phyloP scores from a whole-genome alignment of 1,140 invertebrate genomes.

The Heliconius eleuchia region DNA sequence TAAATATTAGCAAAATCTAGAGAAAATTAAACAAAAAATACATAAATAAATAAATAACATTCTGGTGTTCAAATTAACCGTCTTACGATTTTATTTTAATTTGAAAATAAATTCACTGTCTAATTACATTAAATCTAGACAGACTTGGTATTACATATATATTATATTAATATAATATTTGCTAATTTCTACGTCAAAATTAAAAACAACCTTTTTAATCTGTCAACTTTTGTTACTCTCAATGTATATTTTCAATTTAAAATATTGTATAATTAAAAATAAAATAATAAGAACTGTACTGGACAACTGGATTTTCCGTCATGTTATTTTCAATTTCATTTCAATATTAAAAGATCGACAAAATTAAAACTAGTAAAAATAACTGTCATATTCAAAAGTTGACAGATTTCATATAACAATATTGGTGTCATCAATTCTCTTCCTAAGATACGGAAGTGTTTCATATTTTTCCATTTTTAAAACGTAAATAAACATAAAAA shows the following conservation, averaged over 20 bases:
- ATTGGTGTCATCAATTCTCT: constrained; percentile 23
- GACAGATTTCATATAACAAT: not conserved
- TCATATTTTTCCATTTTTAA: too few species aligned
- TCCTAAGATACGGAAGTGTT: too few species aligned
- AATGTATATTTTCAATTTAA: too few species aligned
- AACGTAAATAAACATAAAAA: too few species aligned
- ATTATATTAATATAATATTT: constrained; percentile 1
- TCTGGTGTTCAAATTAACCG: constrained; percentile 19
- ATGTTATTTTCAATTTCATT: too few species aligned
- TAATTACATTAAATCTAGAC: constrained; percentile 21
- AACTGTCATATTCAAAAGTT: not conserved
- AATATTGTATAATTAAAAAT: too few species aligned
- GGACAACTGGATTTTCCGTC: too few species aligned
- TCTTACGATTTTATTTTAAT: constrained; percentile 16
- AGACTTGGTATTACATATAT: constrained; percentile 21
- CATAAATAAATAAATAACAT: not conserved
- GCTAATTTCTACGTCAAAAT: not conserved
- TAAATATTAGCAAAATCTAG: not conserved
- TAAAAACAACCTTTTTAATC: not conserved
- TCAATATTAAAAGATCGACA: not conserved
- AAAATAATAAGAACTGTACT: too few species aligned
- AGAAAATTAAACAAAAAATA: constrained; percentile 2
- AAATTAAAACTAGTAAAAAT: not conserved
- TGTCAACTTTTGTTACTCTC: not conserved
- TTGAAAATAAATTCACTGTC: constrained; percentile 14